Percentiles rank a stretch among this genome's conserved stretches.
Conservation (phyloP, 1,140 invertebrate species). For the Antheraea mylitta region DNA sequence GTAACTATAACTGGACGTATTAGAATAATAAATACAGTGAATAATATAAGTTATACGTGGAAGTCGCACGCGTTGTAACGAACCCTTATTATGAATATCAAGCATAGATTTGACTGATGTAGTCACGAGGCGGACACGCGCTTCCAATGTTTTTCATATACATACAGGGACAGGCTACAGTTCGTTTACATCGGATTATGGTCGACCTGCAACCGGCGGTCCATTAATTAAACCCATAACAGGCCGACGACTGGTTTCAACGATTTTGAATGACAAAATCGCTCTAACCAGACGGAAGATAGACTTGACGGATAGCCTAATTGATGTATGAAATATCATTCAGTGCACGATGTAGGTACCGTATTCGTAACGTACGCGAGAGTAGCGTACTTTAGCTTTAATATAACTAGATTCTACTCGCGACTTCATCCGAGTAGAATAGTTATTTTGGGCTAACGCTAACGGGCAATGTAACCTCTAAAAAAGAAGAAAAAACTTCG, state of each 20-base stretch:
- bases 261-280: slow-evolving; percentile 65
- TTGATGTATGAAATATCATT: slow-evolving; percentile 52
- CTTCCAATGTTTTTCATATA: slow-evolving; percentile 43
- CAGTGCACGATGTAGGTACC: slow-evolving; percentile 15
- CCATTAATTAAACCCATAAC: slow-evolving; percentile 55
- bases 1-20: slow-evolving; percentile 16
- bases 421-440: no score
- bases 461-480: no score
- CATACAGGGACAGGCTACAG: slow-evolving; percentile 26
- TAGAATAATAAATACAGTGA: slow-evolving; percentile 32
- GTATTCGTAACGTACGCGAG: not conserved
- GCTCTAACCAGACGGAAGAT: slow-evolving; percentile 33
- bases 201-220: slow-evolving; percentile 24
- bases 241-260: slow-evolving; percentile 35
- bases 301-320: slow-evolving; percentile 49
- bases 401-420: not conserved
- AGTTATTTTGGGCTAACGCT: no score
- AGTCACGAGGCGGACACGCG: slow-evolving; percentile 47
- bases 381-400: not conserved
- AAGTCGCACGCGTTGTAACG: slow-evolving; percentile 39
- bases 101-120: slow-evolving; percentile 57
- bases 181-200: slow-evolving; percentile 49
- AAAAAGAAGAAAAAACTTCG: no score
- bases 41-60: slow-evolving; percentile 30
- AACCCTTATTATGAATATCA: slow-evolving; percentile 48